phyloP scores from a whole-genome alignment of 2,797 vertebrate genomes.

The Cynodonichthys magdalenae region DNA sequence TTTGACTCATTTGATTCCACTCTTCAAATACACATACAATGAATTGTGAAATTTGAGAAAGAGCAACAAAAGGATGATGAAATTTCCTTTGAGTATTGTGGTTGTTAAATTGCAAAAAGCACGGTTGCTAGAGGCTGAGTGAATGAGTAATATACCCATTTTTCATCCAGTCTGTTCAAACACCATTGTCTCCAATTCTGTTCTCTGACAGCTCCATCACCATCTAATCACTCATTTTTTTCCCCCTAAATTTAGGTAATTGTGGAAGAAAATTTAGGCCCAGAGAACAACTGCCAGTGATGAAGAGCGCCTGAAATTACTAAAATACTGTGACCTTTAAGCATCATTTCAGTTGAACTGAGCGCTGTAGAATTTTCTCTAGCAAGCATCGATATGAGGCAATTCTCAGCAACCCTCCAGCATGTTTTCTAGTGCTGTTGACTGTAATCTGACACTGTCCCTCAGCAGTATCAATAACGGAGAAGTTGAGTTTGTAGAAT shows the following conservation, averaged over 20 bases:
- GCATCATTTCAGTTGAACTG: slow-evolving; percentile 51
- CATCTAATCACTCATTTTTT: slow-evolving; percentile 3
- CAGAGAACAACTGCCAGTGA: slow-evolving; percentile 29
- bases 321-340: slow-evolving; percentile 59
- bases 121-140: background rate
- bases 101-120: background rate
- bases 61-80: slow-evolving; percentile 7
- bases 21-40: background rate
- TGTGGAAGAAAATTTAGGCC: slow-evolving; percentile 35
- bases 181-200: slow-evolving; percentile 2
- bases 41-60: background rate
- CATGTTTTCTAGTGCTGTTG: slow-evolving; percentile 40
- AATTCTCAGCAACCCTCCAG: slow-evolving; percentile 28
- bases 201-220: slow-evolving; percentile 12
- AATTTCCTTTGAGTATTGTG: slow-evolving; percentile 11
- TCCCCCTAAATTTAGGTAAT: slow-evolving; percentile 10
- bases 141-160: background rate
- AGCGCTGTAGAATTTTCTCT: slow-evolving; percentile 33
- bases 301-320: slow-evolving; percentile 56
- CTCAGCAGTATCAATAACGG: slow-evolving; percentile 35
- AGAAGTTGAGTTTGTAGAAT: slow-evolving; percentile 27
- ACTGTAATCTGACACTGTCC: slow-evolving; percentile 41
- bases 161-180: background rate
- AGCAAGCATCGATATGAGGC: slow-evolving; percentile 26
- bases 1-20: background rate